A percentile compares a stretch with the other conserved stretches of the same genome.
phyloP scores from a whole-genome alignment of 2,888 invertebrate species.

The Nephrotoma appendiculata region DNA sequence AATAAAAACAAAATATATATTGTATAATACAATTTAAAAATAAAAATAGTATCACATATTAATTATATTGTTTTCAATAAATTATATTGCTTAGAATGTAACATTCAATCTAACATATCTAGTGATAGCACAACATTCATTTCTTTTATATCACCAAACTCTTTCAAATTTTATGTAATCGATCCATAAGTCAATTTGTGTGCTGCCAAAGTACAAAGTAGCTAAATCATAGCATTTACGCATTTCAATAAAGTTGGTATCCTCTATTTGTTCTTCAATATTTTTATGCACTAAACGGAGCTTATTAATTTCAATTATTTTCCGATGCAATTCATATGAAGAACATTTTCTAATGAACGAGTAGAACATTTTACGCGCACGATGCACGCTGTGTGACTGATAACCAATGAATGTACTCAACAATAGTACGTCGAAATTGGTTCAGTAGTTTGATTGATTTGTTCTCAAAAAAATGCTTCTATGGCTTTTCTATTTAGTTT shows the following conservation, averaged over 20 bases:
- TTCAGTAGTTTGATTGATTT: slow-evolving; percentile 17
- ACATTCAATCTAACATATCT: slow-evolving; percentile 37
- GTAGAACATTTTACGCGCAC: slow-evolving; percentile 46
- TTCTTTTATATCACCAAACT: slow-evolving; percentile 40
- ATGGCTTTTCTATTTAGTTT: slow-evolving; percentile 15
- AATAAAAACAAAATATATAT: too few species aligned
- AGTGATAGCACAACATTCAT: slow-evolving; percentile 42
- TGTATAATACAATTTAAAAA: too few species aligned
- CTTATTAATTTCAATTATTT: not conserved
- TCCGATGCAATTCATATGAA: not conserved
- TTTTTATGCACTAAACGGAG: slow-evolving; percentile 40
- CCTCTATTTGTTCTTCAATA: slow-evolving; percentile 21
- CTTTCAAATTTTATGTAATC: slow-evolving; percentile 57
- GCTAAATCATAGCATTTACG: slow-evolving; percentile 47
- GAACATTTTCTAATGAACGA: slow-evolving; percentile 43
- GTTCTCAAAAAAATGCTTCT: slow-evolving; percentile 13
- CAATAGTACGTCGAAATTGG: slow-evolving; percentile 21
- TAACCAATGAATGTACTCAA: slow-evolving; percentile 21
- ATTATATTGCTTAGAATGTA: slow-evolving; percentile 18
- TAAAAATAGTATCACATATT: too few species aligned
- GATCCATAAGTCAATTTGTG: slow-evolving; percentile 53
- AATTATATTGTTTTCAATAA: slow-evolving; percentile 9
- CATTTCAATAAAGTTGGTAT: slow-evolving; percentile 33
- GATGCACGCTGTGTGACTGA: slow-evolving; percentile 33
- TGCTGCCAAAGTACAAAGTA: slow-evolving; percentile 49